Evolutionary conservation across 2,888 invertebrate species (phyloP), one percentile per base, ranked within the genome.

Genomic region (Creontiades dilutus): DNA sequence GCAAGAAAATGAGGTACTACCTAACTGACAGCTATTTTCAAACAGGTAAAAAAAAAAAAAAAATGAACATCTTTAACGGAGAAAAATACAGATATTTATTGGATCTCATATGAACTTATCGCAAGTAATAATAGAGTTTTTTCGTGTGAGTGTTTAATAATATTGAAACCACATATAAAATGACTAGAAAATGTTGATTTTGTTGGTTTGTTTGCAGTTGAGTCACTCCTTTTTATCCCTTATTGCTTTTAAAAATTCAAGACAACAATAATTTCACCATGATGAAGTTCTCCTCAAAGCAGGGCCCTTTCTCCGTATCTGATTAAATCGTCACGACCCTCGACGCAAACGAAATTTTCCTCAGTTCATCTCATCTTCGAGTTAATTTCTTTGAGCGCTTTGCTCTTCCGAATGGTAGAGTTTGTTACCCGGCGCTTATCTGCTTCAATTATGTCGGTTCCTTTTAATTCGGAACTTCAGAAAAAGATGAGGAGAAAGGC

Each of bases 331-430:
- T 4, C 23, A 82, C 14, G 55, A 52, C 52, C 28, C 23, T 23
- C 13, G 55, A 52, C 19, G 82, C 52, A 82, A 82, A 82, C 19
- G 52, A 82, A 82, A 52, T 82, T 82, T 19, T 52, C 52, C 23
- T 52, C 19, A 82, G 82, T 47, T 55, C 82, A 82, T 82, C 27
- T 82, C 82, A 5, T 16, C 55, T 12, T 27, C 55, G 52, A 52
- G 52, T 82, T 82, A 82, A 81, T 82, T 55, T 82, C 82, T 27
- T n/a, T n/a, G 23, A 16, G 19, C 82, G 27, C 48, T 48, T 23
- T 27, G 48, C 52, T 46, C 52, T 52, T 52, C 48, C 48, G 23
- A 82, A 52, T 19, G 52, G 48, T 5, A 14, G 48, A 48, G 14
- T 82, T 16, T 27, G 11, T 23, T 52, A 52, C 28, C 52, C 2